These are phyloP conservation scores for Falco columbarius DNA, from an alignment of 2,797 vertebrate species.

Conservation along the genomic window DNA sequence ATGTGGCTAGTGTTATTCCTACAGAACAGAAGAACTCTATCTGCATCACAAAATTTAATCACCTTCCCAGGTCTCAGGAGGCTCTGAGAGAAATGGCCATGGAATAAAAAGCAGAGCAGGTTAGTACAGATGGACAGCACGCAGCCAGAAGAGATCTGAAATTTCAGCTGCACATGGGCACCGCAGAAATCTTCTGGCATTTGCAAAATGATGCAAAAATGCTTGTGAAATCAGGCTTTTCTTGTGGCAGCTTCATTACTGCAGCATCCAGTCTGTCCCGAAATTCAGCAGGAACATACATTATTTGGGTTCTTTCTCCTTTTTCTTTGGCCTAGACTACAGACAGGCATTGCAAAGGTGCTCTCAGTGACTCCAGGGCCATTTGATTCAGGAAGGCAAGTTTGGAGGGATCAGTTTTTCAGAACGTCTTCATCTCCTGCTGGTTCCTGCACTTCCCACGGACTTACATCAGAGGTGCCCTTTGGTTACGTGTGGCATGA, in stretches of 20 bases:
- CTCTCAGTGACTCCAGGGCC: neutral
- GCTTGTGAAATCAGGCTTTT: neutral
- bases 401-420: neutral
- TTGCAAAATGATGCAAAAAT: neutral
- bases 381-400: neutral
- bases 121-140: neutral
- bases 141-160: neutral
- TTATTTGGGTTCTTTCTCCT: neutral
- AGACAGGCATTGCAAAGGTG: neutral
- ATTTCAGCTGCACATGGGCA: neutral
- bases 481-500: neutral
- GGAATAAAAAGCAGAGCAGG: neutral
- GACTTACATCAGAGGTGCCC: neutral
- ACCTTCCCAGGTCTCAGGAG: neutral
- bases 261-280: neutral
- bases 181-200: neutral
- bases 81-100: neutral
- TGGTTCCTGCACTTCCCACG: neutral
- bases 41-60: conserved; percentile 28
- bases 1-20: conserved; percentile 49
- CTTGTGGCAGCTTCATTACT: neutral
- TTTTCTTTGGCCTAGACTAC: neutral
- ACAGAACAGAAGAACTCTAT: conserved; percentile 26
- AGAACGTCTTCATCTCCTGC: rapidly evolving
- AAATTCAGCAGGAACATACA: neutral